Percentiles rank a stretch among this genome's conserved stretches.
phyloP scores from a whole-genome alignment of 2,113 vertebrate species.

The Collichthys lucidus region DNA sequence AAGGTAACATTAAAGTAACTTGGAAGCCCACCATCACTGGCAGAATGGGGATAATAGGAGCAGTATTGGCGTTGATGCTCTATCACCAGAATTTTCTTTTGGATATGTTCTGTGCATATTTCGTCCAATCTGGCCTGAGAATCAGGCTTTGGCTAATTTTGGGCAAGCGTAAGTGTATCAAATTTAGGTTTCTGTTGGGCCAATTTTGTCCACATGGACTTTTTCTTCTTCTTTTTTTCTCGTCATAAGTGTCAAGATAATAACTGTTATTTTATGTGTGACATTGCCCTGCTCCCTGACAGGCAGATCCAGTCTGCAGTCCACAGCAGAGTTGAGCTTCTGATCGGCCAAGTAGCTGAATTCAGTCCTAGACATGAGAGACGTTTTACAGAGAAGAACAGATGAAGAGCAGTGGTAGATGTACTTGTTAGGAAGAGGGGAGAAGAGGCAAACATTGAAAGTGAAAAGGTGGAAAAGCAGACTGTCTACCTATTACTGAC shows the following conservation, averaged over 20 bases:
- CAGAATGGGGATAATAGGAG: background rate
- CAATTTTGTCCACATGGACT: background rate
- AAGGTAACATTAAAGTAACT: background rate
- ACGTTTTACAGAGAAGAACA: conserved; percentile 6
- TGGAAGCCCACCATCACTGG: background rate
- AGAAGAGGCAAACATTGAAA: conserved; percentile 23
- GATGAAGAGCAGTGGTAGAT: conserved; percentile 31
- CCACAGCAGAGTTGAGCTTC: conserved; percentile 1
- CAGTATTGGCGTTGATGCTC: background rate
- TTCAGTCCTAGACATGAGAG: conserved; percentile 8
- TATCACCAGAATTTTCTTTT: background rate
- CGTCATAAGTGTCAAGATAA: background rate
- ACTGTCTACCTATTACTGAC: conserved; percentile 42
- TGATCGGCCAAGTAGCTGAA: background rate
- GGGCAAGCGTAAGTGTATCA: background rate
- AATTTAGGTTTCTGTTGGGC: background rate
- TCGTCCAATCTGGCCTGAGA: background rate
- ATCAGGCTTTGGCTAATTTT: background rate
- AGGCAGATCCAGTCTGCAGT: conserved; percentile 15
- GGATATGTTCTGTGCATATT: background rate
- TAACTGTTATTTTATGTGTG: background rate
- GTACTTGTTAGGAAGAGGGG: background rate
- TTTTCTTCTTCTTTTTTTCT: background rate
- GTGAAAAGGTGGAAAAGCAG: conserved; percentile 36
- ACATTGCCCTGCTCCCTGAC: background rate